Evolutionary conservation across 2,797 vertebrate genomes (phyloP), one percentile per base, ranked within the genome.

Genomic region (Tragopan temminckii): DNA sequence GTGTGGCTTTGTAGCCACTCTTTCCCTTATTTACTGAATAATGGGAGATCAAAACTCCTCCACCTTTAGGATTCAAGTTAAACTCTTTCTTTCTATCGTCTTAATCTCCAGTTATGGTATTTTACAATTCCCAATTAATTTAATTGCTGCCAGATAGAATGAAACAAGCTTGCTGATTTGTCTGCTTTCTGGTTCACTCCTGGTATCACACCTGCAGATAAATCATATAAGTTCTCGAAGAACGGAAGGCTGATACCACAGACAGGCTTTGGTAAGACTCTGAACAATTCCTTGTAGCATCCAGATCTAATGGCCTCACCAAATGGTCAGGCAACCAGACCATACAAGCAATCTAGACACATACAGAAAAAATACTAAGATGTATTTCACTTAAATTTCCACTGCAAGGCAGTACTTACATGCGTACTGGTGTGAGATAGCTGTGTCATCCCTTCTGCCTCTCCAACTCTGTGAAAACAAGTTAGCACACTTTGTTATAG

Each of bases 401-500:
- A 27, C 27, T 50, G 27, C 7, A 33, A 52, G 70, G n/a, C 45
- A 59, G 35, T 55, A 50, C 33, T 68, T 57, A 23, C 6, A 1
- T 50, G 10, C 5, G 36, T 25, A 75, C n/a, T 24, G n/a, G 31
- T 1, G 11, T 78, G 61, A 33, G 36, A 58, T 7, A 58, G 31
- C 42, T 35, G 14, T 0, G 1, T 52, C 43, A 58, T 19, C 20
- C 0, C 0, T 85, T 80, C 46, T 89, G 36, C n/a, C 13, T 8
- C 19, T 61, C 20, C 42, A 38, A 31, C 53, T 48, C 66, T n/a
- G 23, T n/a, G 70, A 45, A 59, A 72, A 63, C 33, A 67, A 11
- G 19, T 14, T 35, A 45, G 18, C 21, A n/a, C 11, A 27, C 24
- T 33, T 66, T 57, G 9, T 50, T n/a, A 17, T 1, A 18, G 21